phyloP scores from a whole-genome alignment of 1,140 invertebrate species.

The Heliconius congener region DNA sequence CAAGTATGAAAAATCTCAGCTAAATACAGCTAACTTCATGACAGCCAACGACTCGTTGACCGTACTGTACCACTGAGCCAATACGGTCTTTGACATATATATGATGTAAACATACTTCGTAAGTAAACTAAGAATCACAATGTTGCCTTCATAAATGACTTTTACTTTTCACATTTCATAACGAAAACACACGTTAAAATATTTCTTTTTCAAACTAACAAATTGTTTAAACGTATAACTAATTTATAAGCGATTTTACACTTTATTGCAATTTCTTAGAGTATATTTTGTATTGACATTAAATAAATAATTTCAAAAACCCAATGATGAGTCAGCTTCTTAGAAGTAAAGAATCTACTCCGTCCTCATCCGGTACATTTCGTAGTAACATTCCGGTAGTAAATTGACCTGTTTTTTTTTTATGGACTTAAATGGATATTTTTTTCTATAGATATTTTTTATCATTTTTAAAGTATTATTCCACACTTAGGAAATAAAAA shows the following conservation, averaged over 20 bases:
- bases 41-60: too few species aligned
- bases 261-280: not conserved
- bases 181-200: constrained; percentile 20
- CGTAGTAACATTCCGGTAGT: constrained; percentile 25
- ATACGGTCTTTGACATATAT: not conserved
- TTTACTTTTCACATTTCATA: constrained; percentile 28
- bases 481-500: too few species aligned
- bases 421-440: not conserved
- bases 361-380: constrained; percentile 32
- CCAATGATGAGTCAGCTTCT: constrained; percentile 40
- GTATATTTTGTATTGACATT: constrained; percentile 11
- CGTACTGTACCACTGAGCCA: too few species aligned
- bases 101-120: not conserved
- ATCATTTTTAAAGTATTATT: too few species aligned
- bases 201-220: constrained; percentile 16
- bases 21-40: too few species aligned
- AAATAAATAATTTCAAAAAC: constrained; percentile 20
- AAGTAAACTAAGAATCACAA: not conserved
- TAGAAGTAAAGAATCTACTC: constrained; percentile 44
- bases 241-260: constrained; percentile 11
- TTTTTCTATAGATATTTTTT: not conserved
- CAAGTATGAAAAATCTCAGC: too few species aligned
- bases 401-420: constrained; percentile 18
- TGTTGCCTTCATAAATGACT: constrained; percentile 10
- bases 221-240: constrained; percentile 18